Base-by-base conservation (phyloP, 1,140 invertebrate genomes). In the Rhopalosiphum padi region DNA sequence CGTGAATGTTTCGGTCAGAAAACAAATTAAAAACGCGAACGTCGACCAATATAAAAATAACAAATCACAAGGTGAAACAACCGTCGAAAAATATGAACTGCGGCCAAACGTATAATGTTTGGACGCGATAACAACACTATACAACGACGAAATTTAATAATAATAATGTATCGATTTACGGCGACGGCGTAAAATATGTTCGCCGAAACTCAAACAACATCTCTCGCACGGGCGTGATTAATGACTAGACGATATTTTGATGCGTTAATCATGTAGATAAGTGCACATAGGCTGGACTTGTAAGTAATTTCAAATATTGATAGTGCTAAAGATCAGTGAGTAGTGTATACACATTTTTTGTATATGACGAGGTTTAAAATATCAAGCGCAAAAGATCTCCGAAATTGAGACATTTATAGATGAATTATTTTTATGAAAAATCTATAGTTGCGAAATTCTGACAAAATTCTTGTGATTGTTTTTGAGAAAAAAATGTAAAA, bases 31-130 rank as follows among this genome's bases (percentile, higher is more conserved):
- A 68, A 35, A 51, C 55, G 8, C 15, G 25, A 35, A 43, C 89
- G 25, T 43, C 25, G 46, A 51, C 18, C 8, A 23, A 83, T 5
- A 89, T 21, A 30, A 60, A 60, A n/a, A 55, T 68, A 90, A 90
- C 89, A 43, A 90, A 68, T 90, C 41, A 68, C 89, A 18, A 43
- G 41, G 11, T 55, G 7, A 90, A 90, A 90, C 43, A 90, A 90
- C 43, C 18, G 46, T 7, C 82, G 37, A n/a, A 77, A 77, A 77
- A 77, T 77, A 77, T 77, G 30, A 77, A 77, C 60, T 77, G 8
- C 60, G n/a, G 30, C 60, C 30, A 77, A 77, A 77, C n/a, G 30
- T n/a, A n/a, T 77, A 77, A 77, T 77, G 30, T n/a, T 15, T n/a
- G 60, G 30, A n/a, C 60, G n/a, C 30, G 60, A n/a, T n/a, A 15